Base-by-base conservation (phyloP, 1,140 invertebrate genomes). In the Parasteatoda tepidariorum region DNA sequence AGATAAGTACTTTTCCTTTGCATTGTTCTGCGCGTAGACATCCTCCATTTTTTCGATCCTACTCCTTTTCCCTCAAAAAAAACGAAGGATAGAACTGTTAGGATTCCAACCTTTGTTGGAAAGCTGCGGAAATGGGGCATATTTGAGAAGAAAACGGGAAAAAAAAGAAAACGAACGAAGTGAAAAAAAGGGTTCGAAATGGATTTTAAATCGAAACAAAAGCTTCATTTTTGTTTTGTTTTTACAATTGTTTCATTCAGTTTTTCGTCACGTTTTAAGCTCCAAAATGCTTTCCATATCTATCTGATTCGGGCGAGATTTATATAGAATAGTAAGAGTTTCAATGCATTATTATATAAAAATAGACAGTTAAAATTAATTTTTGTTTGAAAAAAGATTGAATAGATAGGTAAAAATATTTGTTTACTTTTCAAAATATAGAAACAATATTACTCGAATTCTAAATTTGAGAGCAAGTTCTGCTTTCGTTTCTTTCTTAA, bases 41-140 rank as follows among this genome's bases (percentile, higher is more conserved):
- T 41, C 18, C 4, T 48, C 18, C 5, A 5, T 48, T 48, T 26
- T 28, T n/a, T 66, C 31, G 18, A 66, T 66, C 30, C 62, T 33
- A n/a, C 34, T 26, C 26, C 26, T 71, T 71, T 57, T 71, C 41
- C 48, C 55, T 55, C 55, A 26, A 55, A 34, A 26, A 76, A 22
- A 18, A 22, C 6, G 18, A 28, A 24, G 2, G 28, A 57, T 30
- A 57, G 70, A 24, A 41, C 62, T 13, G 62, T 31, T 66, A 33
- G n/a, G 57, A 57, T 57, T 24, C 59, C 30, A 38, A 79, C 76
- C 76, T 79, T 57, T 79, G 76, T 79, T 79, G 41, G 54, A 48
- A 68, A 13, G 24, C 31, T 66, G 2, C 33, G 74, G 34, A 79
- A 79, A 79, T 67, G 75, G 76, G 48, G 76, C 48, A 68, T 38